Conservation (phyloP, 2,113 vertebrate genomes). For the Aegithalos caudatus region DNA sequence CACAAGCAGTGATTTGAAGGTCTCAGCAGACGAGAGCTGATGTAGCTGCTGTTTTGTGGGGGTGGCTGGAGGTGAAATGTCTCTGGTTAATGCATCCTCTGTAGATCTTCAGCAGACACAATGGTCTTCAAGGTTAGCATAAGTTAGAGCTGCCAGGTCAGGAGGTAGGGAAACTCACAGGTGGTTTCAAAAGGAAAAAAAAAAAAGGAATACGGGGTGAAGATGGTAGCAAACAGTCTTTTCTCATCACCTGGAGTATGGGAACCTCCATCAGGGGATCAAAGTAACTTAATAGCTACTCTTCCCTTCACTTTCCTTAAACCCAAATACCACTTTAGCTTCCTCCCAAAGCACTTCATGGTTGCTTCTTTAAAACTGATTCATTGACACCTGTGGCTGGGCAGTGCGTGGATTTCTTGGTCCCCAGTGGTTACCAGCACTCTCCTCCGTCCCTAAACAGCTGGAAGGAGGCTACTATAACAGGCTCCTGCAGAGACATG, state of each 20-base stretch:
- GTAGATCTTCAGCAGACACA: not conserved
- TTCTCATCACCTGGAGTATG: not conserved
- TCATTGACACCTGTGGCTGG: not conserved
- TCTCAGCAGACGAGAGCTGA: not conserved
- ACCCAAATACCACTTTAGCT: not conserved
- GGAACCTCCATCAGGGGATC: not conserved
- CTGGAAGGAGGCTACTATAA: not conserved
- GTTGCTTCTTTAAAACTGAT: not conserved
- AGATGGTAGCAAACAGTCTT: not conserved
- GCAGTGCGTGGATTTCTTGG: not conserved
- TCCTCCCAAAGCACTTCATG: not conserved
- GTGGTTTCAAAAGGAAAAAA: not conserved
- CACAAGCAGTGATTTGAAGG: not conserved
- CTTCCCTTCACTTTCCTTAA: not conserved
- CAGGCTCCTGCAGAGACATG: fast-evolving
- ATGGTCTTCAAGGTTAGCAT: not conserved
- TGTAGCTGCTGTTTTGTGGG: not conserved
- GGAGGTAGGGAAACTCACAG: not conserved
- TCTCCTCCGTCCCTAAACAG: not conserved
- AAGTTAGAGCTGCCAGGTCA: not conserved
- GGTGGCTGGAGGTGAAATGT: not conserved
- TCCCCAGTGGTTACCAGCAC: fast-evolving
- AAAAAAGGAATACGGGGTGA: not conserved
- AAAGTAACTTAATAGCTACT: not conserved
- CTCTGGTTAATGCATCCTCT: not conserved